Conservation (phyloP, 2,797 vertebrate species). For the Chlorospingus semifuscus region DNA sequence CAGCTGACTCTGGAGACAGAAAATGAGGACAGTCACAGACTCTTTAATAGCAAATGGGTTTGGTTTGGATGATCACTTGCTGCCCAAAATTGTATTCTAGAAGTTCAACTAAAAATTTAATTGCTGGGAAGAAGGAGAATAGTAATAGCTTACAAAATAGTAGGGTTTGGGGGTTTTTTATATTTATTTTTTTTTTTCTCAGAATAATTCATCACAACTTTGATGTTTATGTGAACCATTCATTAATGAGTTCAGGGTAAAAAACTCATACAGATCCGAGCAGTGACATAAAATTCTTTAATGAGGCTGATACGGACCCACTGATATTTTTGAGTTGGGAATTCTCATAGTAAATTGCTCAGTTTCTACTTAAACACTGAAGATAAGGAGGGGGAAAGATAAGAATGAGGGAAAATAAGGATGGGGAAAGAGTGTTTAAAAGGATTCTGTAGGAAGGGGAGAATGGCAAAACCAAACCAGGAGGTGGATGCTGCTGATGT, state of each 20-base stretch:
- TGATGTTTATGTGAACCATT: not conserved
- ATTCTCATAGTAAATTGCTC: not conserved
- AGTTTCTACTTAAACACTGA: not conserved
- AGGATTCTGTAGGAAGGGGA: not conserved
- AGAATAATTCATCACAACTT: not conserved
- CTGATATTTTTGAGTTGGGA: not conserved
- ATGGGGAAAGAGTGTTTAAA: not conserved
- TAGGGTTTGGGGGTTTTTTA: fast-evolving
- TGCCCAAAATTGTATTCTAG: not conserved
- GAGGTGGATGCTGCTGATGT: not conserved
- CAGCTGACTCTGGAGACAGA: not conserved
- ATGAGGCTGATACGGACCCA: not conserved
- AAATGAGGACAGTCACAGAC: not conserved
- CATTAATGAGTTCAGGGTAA: not conserved
- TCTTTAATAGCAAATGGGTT: not conserved
- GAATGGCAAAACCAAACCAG: not conserved
- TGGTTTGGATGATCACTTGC: not conserved
- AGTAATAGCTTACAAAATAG: not conserved
- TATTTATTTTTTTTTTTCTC: not conserved
- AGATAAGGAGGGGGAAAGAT: not conserved
- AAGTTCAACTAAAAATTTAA: not conserved
- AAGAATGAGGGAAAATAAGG: no score
- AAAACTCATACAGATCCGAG: not conserved
- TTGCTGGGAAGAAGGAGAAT: not conserved
- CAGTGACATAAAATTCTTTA: not conserved